These are phyloP conservation scores for Apoda limacodes DNA, from an alignment of 2,888 invertebrate species.

Conservation along the genomic window DNA sequence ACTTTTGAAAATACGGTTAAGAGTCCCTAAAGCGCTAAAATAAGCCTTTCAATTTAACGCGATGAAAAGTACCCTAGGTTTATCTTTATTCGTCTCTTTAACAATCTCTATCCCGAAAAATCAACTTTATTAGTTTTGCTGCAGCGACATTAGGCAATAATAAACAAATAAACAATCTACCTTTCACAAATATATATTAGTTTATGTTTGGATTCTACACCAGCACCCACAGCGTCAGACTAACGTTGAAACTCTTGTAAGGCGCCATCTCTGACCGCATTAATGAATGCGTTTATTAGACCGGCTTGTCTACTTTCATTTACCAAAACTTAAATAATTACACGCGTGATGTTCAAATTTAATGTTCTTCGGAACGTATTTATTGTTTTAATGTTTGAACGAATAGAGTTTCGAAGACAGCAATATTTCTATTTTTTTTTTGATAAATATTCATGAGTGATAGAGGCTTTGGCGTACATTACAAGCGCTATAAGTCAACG, in stretches of 20 bases:
- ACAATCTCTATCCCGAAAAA: too few species aligned
- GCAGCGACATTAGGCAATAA: too few species aligned
- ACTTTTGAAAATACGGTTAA: too few species aligned
- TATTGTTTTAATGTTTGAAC: slow-evolving; percentile 44
- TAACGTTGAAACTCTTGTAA: slow-evolving; percentile 30
- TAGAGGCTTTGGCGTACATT: slow-evolving; percentile 61
- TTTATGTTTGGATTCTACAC: too few species aligned
- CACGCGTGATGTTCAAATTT: slow-evolving; percentile 37
- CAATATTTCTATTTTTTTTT: slow-evolving; percentile 50
- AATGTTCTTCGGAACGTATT: slow-evolving; percentile 50
- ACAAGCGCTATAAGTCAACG: slow-evolving; percentile 62
- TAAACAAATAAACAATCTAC: too few species aligned
- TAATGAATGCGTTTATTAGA: slow-evolving; percentile 50
- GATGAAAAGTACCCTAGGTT: too few species aligned
- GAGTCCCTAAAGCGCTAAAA: too few species aligned
- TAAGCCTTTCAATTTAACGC: too few species aligned
- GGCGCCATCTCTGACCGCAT: slow-evolving; percentile 29
- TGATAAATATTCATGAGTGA: slow-evolving; percentile 67
- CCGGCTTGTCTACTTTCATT: slow-evolving; percentile 41
- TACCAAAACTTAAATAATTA: slow-evolving; percentile 53
- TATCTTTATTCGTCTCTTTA: too few species aligned
- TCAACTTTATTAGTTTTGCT: too few species aligned
- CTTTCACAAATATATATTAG: too few species aligned
- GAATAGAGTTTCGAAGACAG: slow-evolving; percentile 34
- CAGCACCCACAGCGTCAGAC: slow-evolving; percentile 39